Evolutionary conservation across 2,113 vertebrate genomes (phyloP), one percentile per base, ranked within the genome.

Genomic region (Pollachius pollachius): DNA sequence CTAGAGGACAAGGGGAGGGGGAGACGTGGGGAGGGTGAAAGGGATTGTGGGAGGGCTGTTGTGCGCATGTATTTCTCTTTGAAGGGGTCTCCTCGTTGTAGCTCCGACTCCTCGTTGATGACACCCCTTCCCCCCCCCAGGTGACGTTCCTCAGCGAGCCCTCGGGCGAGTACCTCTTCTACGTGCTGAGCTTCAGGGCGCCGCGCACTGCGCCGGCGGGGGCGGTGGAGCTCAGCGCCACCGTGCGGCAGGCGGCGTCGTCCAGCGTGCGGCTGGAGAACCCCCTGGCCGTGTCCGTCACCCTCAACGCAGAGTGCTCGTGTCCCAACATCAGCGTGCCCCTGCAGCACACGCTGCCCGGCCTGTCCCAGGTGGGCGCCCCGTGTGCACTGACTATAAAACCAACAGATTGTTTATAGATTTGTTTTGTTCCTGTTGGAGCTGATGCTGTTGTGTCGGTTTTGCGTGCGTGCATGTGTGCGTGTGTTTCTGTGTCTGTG

Each of bases 121-220:
- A 4, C 4, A 4, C 30, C 6, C 30, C 30, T 4, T 34, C 15
- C 30, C 65, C 27, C 23, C 19, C 30, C 59, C 69, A 97, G 96
- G 92, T 96, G 70, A 95, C 89, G 0, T 98, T 96, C 88, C 71
- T 82, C 48, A 96, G 95, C 0, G 90, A 95, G 68, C 64, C 15
- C 3, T 94, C 95, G 0, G 58, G 79, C 0, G 95, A 98, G 76
- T 96, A 93, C 80, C 67, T 96, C 25, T 95, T 92, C 88, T 95
- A 94, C 85, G 62, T 83, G 0, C 52, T 94, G 11, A 93, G 81
- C 34, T 95, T 95, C 83, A 93, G 89, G 76, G 91, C 85, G 65
- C 91, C 84, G 0, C n/a, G 93, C 15, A 88, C 93, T 0, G 92
- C 89, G 11, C 72, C 92, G 30, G 73, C 93, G 18, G 87, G 89